Percentiles rank a stretch among this genome's conserved stretches.
phyloP scores from a whole-genome alignment of 2,797 vertebrate genomes.

The Hirundo rustica region DNA sequence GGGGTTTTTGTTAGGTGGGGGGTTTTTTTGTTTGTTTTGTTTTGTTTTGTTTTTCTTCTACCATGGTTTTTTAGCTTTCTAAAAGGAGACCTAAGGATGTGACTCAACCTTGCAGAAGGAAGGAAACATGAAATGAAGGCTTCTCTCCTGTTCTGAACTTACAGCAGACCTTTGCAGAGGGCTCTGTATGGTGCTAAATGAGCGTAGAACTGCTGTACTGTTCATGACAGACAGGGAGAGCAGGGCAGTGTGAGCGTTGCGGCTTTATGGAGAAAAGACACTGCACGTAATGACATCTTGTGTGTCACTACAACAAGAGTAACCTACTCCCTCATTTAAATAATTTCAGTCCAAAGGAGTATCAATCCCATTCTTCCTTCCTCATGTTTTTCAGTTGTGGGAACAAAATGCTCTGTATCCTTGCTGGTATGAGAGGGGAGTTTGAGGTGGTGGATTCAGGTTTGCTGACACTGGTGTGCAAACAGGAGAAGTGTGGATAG shows the following conservation, averaged over 20 bases:
- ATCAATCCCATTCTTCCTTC: not conserved
- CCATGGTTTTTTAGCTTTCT: constrained; percentile 25
- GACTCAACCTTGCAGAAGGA: constrained; percentile 68
- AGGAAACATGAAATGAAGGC: constrained; percentile 61
- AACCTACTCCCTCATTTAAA: not conserved
- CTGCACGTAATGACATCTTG: not conserved
- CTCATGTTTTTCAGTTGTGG: not conserved
- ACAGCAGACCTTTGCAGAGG: not conserved
- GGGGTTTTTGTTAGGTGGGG: no score
- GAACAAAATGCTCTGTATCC: not conserved
- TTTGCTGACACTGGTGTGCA: not conserved
- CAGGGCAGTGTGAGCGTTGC: not conserved
- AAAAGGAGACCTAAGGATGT: constrained; percentile 57
- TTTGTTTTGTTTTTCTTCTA: not conserved
- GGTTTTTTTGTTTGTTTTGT: not conserved
- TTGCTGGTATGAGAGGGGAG: not conserved
- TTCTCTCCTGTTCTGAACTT: constrained; percentile 25
- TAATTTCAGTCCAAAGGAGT: not conserved
- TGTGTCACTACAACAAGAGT: not conserved
- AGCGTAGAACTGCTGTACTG: not conserved
- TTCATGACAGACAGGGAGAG: not conserved
- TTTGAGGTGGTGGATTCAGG: not conserved
- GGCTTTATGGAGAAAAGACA: not conserved
- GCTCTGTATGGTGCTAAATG: not conserved
- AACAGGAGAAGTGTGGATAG: not conserved